A percentile compares a stretch with the other conserved stretches of the same genome.
Evolutionary conservation across 2,797 vertebrate species (phyloP).

Genomic region (Lerista edwardsae): DNA sequence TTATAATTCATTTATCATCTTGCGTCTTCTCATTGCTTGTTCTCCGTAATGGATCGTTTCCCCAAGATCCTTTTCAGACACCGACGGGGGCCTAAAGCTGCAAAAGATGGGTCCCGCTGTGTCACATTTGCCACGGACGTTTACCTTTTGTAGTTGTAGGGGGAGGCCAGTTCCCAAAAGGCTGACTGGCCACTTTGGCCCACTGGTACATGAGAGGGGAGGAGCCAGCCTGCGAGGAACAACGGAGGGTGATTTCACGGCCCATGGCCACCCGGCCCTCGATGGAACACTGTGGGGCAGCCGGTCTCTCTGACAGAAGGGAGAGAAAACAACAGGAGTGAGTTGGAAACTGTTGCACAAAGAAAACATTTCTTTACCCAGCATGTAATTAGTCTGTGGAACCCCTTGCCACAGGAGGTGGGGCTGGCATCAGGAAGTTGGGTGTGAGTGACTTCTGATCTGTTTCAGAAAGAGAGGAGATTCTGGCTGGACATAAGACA

Average conservation of each 20-base stretch:
- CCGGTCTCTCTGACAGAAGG: slow-evolving; percentile 80
- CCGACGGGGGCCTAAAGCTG: too few relatives aligned
- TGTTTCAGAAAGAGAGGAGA: too few relatives aligned
- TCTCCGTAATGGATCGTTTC: background rate
- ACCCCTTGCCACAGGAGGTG: too few relatives aligned
- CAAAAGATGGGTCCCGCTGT: too few relatives aligned
- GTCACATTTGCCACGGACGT: too few relatives aligned
- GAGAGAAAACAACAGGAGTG: background rate
- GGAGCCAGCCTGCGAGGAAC: slow-evolving; percentile 84
- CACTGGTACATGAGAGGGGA: slow-evolving; percentile 88
- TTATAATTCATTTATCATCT: background rate
- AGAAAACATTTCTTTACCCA: too few relatives aligned
- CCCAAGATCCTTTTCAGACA: background rate
- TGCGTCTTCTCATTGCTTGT: background rate
- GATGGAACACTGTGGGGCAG: slow-evolving; percentile 84
- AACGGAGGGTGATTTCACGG: slow-evolving; percentile 85
- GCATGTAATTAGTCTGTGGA: too few relatives aligned
- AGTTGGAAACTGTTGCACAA: background rate
- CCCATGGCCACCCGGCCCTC: slow-evolving; percentile 82
- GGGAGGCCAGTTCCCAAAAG: background rate
- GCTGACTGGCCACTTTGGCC: slow-evolving; percentile 72
- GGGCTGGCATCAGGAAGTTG: too few relatives aligned
- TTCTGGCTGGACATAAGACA: too few relatives aligned
- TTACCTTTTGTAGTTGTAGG: background rate
- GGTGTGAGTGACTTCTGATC: too few relatives aligned